Conservation (phyloP, 2,797 vertebrate genomes). For the Cyclopterus lumpus region DNA sequence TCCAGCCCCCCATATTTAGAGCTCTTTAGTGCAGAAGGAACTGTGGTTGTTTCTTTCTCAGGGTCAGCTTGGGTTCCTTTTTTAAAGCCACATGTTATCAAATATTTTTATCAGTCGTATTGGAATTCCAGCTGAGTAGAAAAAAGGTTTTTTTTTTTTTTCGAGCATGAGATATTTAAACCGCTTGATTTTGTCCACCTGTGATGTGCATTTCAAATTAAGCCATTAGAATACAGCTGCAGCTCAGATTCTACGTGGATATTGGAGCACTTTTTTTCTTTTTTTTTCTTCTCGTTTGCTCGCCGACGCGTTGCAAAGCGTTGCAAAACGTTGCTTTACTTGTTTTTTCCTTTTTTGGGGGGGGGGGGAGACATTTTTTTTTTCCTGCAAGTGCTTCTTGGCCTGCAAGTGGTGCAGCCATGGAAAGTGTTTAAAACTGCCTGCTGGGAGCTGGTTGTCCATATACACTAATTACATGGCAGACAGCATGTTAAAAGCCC, state of each 20-base stretch:
- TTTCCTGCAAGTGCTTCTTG: constrained; percentile 34
- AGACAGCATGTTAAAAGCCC: constrained; percentile 58
- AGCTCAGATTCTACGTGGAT: constrained; percentile 13
- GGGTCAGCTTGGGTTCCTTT: constrained; percentile 26
- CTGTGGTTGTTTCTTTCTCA: constrained; percentile 31
- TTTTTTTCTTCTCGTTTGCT: background rate
- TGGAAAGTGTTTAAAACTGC: constrained; percentile 65
- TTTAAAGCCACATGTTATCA: constrained; percentile 34
- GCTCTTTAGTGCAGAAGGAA: constrained; percentile 24
- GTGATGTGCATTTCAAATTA: constrained; percentile 16
- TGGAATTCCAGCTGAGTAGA: constrained; percentile 33
- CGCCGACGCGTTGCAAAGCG: background rate
- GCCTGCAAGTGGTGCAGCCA: constrained; percentile 50
- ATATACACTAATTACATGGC: constrained; percentile 67
- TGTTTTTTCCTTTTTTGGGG: constrained; percentile 4
- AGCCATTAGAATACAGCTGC: background rate
- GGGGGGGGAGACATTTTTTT: no score
- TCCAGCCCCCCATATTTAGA: constrained; percentile 54
- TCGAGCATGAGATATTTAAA: constrained; percentile 16
- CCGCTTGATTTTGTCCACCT: constrained; percentile 39
- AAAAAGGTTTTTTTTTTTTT: constrained; percentile 18
- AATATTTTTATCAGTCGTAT: constrained; percentile 47
- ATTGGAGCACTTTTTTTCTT: background rate
- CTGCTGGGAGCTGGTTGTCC: constrained; percentile 62
- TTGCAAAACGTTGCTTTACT: background rate